Evolutionary conservation across 2,888 invertebrate species (phyloP), one percentile per base, ranked within the genome.

Genomic region (Cosmopolites sordidus): DNA sequence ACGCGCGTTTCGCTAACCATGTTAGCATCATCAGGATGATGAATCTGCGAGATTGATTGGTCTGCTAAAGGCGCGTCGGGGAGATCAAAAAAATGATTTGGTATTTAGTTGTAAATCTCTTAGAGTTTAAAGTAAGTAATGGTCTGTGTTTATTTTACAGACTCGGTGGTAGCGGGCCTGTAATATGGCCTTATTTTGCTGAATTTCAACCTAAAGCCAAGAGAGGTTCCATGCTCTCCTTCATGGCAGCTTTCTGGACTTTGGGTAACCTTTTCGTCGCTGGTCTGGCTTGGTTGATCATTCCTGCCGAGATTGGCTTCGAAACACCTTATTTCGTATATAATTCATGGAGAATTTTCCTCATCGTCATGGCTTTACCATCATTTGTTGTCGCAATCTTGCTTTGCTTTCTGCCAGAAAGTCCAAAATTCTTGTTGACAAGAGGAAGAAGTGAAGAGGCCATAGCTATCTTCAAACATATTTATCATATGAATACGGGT

Each of bases 181-280:
- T 94, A 61, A 91, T 94, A 74, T 94, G 93, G 90, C 90, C 93
- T 16, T 94, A 94, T 76, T 94, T 92, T 75, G 91, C 92, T 56
- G 94, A 94, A 76, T 94, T 94, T 75, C 93, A 94, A 75, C 92
- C 93, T 51, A 92, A 90, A 75, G 81, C 86, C 63, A 90, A 89
- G 71, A 82, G 94, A 63, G 94, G 94, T 46, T 87, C 90, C 48
- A 93, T 93, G 92, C 78, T 94, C 64, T 92, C 92, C 65, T 89
- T 91, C 72, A 89, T 94, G 87, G 93, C 94, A 54, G 92, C 92
- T 47, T 94, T 93, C 75, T 94, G 94, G 94, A 94, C 94, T 52
- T 82, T 92, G 64, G 94, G 94, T 62, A 93, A 93, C 73, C 79
- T 94, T 62, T 87, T 93, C 69, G 93, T 93, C 51, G 93, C 94